Conservation (phyloP, 1,140 invertebrate species). For the Lutraria rhynchaena region DNA sequence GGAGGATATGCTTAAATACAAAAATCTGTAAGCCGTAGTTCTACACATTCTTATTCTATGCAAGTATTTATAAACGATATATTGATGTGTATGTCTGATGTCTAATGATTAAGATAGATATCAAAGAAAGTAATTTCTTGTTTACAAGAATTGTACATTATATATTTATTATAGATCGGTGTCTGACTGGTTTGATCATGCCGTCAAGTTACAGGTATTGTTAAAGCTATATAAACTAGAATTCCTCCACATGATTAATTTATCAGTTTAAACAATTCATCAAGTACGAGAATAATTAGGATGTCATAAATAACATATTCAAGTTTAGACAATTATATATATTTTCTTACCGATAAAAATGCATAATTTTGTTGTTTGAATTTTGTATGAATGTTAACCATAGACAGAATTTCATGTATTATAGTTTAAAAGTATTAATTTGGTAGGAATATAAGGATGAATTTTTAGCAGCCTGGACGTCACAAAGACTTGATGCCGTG, state of each 20-base stretch:
- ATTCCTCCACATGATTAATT: no score
- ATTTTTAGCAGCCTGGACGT: constrained; percentile 20
- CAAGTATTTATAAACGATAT: neutral
- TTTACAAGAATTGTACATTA: neutral
- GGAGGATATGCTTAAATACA: neutral
- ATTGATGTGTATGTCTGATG: neutral
- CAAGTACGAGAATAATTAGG: neutral
- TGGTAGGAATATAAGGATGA: constrained; percentile 49
- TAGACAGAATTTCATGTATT: no score
- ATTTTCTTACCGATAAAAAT: neutral
- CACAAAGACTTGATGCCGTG: constrained; percentile 38
- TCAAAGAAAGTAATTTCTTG: neutral
- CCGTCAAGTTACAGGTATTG: constrained; percentile 19
- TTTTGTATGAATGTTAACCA: no score
- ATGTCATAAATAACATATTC: neutral
- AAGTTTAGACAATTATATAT: neutral
- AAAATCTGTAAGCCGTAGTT: neutral
- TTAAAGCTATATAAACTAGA: neutral
- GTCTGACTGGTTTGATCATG: constrained; percentile 36
- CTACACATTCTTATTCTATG: neutral
- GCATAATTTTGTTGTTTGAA: constrained; percentile 8
- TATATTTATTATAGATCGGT: constrained; percentile 18
- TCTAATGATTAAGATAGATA: neutral
- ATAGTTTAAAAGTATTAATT: no score
- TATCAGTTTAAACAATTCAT: neutral